phyloP scores from a whole-genome alignment of 2,113 vertebrate genomes.

The Mus pahari region DNA sequence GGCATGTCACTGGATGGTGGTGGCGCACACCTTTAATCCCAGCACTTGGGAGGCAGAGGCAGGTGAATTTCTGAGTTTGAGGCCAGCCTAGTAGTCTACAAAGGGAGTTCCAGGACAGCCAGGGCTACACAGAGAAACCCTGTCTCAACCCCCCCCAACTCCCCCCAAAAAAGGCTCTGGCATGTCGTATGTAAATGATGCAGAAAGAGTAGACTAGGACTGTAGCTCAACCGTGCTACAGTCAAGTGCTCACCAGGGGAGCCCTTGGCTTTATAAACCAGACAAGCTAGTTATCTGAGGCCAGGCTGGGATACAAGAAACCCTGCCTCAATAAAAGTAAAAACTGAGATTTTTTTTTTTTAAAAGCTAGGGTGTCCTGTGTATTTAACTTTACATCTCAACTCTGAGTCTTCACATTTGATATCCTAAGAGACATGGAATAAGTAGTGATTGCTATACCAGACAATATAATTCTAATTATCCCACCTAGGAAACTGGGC shows the following conservation, averaged over 20 bases:
- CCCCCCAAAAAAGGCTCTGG: too few species aligned
- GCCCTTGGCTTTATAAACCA: not conserved
- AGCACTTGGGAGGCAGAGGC: too few species aligned
- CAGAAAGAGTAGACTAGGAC: too few species aligned
- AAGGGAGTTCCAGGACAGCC: too few species aligned
- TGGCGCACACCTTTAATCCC: too few species aligned
- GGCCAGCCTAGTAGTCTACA: too few species aligned
- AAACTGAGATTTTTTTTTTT: not conserved
- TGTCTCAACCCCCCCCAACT: too few species aligned
- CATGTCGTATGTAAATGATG: not conserved
- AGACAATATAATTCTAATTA: not conserved
- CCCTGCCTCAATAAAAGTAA: not conserved
- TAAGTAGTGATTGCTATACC: not conserved
- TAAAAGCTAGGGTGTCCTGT: not conserved
- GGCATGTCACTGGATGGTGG: not conserved
- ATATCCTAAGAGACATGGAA: not conserved
- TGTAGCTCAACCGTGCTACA: too few species aligned
- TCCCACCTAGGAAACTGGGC: constrained; percentile 19
- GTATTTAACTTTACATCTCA: not conserved
- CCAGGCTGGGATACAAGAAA: not conserved
- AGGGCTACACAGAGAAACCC: too few species aligned
- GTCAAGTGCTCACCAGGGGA: not conserved
- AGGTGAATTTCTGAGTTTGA: too few species aligned
- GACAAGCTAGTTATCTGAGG: not conserved
- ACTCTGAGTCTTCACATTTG: not conserved